phyloP scores from a whole-genome alignment of 2,888 invertebrate genomes.

The Nomada fabriciana region DNA sequence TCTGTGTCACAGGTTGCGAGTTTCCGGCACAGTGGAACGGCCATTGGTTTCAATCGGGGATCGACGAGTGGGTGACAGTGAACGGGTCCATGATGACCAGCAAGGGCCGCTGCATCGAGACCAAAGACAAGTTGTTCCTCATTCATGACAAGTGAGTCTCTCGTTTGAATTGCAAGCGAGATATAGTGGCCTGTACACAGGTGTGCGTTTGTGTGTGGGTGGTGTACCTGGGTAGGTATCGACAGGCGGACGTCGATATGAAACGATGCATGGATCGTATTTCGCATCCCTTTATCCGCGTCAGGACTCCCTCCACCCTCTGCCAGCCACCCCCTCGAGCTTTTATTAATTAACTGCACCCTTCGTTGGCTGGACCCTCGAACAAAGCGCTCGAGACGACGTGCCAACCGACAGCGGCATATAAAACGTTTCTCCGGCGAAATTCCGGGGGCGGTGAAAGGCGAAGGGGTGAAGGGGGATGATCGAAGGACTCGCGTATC shows the following conservation, averaged over 20 bases:
- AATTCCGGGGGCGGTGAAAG: constrained; percentile 55
- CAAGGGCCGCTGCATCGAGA: constrained; percentile 84
- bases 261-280: constrained; percentile 60
- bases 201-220: not conserved
- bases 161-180: constrained; percentile 64
- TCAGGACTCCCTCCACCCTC: not conserved
- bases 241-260: constrained; percentile 50
- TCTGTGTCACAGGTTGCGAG: constrained; percentile 78
- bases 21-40: constrained; percentile 84
- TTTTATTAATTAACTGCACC: constrained; percentile 77
- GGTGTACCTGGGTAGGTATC: not conserved
- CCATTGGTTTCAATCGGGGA: constrained; percentile 85
- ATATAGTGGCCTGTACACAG: not conserved
- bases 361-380: constrained; percentile 56
- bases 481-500: not conserved
- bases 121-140: constrained; percentile 84
- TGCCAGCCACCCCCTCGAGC: constrained; percentile 50
- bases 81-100: constrained; percentile 83
- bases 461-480: not conserved
- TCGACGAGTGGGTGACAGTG: constrained; percentile 80
- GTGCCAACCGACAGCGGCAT: constrained; percentile 63
- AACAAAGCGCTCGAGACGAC: constrained; percentile 69
- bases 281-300: constrained; percentile 59
- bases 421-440: constrained; percentile 72
- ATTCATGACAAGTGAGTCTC: constrained; percentile 82